Evolutionary conservation across 2,888 invertebrate species (phyloP).

Genomic region (Nezara viridula): DNA sequence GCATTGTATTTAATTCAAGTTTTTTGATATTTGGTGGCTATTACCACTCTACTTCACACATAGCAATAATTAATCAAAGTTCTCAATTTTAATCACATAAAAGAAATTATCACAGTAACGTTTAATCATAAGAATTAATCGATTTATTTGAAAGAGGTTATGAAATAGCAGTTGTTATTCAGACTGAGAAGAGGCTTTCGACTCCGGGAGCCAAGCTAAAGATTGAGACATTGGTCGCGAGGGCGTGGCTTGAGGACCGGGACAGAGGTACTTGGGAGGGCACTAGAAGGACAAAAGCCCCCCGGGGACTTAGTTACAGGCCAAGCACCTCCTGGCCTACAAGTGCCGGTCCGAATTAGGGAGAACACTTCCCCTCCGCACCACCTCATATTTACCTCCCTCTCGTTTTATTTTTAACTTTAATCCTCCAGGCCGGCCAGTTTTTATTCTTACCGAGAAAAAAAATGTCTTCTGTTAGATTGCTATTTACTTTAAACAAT

Average conservation of each 20-base stretch:
- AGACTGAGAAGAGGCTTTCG: not conserved
- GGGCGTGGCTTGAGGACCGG: not conserved
- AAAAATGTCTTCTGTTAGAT: too few relatives aligned
- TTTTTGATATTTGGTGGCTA: too few relatives aligned
- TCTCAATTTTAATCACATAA: not conserved
- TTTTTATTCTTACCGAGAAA: not conserved
- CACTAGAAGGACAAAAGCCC: not conserved
- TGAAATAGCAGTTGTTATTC: not conserved
- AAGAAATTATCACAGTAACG: not conserved
- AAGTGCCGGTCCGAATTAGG: constrained; percentile 23
- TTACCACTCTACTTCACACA: too few relatives aligned
- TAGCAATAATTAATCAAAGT: not conserved
- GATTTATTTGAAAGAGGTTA: not conserved
- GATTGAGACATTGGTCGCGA: not conserved
- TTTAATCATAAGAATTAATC: not conserved
- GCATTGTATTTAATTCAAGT: too few relatives aligned
- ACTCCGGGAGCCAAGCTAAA: not conserved
- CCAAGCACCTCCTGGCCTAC: constrained; percentile 42
- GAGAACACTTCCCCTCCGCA: not conserved
- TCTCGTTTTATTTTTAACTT: not conserved
- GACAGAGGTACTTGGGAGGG: constrained; percentile 40
- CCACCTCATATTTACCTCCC: constrained; percentile 30
- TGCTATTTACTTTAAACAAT: too few relatives aligned
- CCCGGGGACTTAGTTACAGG: constrained; percentile 44
- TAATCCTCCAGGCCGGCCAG: not conserved